Conservation (phyloP, 2,113 vertebrate genomes). For the Rhinoderma darwinii region DNA sequence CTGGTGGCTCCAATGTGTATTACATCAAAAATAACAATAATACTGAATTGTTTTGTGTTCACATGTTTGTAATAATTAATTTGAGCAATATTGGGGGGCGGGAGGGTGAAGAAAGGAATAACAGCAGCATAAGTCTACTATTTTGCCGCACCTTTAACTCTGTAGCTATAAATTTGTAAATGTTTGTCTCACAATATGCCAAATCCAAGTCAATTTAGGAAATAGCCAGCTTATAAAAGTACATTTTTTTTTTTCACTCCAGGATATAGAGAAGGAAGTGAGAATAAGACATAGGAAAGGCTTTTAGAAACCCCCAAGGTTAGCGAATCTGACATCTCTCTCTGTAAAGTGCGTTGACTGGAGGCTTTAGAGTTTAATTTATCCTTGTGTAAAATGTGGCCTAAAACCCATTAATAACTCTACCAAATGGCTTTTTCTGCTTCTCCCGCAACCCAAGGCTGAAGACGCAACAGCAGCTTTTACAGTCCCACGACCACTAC, state of each 20-base stretch:
- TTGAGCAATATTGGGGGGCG: not conserved
- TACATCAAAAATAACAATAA: not conserved
- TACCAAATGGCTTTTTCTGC: slow-evolving; percentile 1
- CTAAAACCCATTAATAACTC: slow-evolving; percentile 32
- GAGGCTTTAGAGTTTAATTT: slow-evolving; percentile 28
- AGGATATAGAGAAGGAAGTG: not conserved
- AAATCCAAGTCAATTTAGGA: not conserved
- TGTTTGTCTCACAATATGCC: not conserved
- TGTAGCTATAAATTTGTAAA: not conserved
- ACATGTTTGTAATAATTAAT: not conserved
- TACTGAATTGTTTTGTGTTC: not conserved
- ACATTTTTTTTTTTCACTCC: not conserved
- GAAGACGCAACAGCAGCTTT: not conserved
- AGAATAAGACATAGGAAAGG: not conserved
- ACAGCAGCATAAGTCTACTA: not conserved
- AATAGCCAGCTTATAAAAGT: not conserved
- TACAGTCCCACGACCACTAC: not conserved
- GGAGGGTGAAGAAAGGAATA: not conserved
- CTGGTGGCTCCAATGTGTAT: not conserved
- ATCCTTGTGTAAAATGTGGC: slow-evolving; percentile 30
- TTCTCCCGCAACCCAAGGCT: not conserved
- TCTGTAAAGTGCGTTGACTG: not conserved
- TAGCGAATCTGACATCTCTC: not conserved
- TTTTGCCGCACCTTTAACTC: not conserved
- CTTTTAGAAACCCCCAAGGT: slow-evolving; percentile 24